Percentiles rank a stretch among this genome's conserved stretches.
phyloP scores from a whole-genome alignment of 2,888 invertebrate genomes.

The Deilephila elpenor region DNA sequence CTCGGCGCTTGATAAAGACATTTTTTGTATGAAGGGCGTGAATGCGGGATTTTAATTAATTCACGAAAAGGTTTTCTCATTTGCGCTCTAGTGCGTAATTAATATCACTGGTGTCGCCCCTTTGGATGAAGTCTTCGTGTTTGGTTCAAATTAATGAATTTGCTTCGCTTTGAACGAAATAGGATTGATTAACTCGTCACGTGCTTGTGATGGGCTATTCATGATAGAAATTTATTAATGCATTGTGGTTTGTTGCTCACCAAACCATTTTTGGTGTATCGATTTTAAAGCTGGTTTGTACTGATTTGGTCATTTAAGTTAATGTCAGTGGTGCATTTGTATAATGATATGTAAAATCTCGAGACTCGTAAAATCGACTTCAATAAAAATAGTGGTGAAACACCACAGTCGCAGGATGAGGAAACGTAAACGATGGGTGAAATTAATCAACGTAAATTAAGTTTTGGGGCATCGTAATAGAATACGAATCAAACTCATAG shows the following conservation, averaged over 20 bases:
- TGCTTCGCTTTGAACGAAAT: neutral
- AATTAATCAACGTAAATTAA: too few relatives aligned
- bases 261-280: too few relatives aligned
- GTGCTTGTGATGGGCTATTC: neutral
- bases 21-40: neutral
- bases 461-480: too few relatives aligned
- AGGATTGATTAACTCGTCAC: conserved; percentile 8
- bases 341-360: too few relatives aligned
- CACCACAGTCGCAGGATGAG: too few relatives aligned
- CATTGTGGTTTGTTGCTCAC: neutral
- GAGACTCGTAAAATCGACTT: too few relatives aligned
- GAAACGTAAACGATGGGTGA: too few relatives aligned
- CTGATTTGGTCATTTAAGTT: too few relatives aligned
- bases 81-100: conserved; percentile 12
- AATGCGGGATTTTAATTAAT: conserved; percentile 17
- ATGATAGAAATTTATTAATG: neutral
- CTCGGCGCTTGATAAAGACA: neutral
- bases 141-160: conserved; percentile 17
- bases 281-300: too few relatives aligned
- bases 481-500: too few relatives aligned
- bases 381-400: too few relatives aligned
- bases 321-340: too few relatives aligned
- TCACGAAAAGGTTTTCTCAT: conserved; percentile 10
- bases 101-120: conserved; percentile 18
- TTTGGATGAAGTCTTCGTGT: conserved; percentile 1